A percentile compares a stretch with the other conserved stretches of the same genome.
phyloP scores from a whole-genome alignment of 1,140 invertebrate genomes.

The Pissodes strobi region DNA sequence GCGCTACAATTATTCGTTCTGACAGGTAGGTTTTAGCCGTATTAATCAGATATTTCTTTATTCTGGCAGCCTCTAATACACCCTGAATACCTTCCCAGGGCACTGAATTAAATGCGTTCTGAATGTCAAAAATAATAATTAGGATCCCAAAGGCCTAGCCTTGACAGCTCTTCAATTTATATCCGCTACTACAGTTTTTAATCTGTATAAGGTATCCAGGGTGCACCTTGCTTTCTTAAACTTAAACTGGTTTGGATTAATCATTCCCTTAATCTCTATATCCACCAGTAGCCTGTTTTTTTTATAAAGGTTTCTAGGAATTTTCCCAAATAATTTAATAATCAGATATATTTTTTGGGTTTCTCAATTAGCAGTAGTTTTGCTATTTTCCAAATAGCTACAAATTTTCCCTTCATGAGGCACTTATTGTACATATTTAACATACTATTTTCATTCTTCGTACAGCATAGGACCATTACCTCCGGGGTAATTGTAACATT shows the following conservation, averaged over 20 bases:
- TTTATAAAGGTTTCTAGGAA: slow-evolving; percentile 33
- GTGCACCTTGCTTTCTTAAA: slow-evolving; percentile 38
- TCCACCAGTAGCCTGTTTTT: slow-evolving; percentile 14
- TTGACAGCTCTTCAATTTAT: slow-evolving; percentile 29
- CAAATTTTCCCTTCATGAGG: slow-evolving; percentile 23
- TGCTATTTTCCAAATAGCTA: slow-evolving; percentile 31
- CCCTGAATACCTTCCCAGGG: slow-evolving; percentile 26
- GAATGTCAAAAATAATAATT: slow-evolving; percentile 35
- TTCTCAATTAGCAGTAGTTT: slow-evolving; percentile 29
- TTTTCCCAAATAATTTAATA: slow-evolving; percentile 33
- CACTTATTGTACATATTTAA: too few relatives aligned
- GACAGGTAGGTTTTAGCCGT: slow-evolving; percentile 18
- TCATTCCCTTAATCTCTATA: slow-evolving; percentile 18
- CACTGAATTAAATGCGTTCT: slow-evolving; percentile 41
- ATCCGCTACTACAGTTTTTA: slow-evolving; percentile 31
- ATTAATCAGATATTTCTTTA: slow-evolving; percentile 13
- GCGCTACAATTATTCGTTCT: slow-evolving; percentile 9
- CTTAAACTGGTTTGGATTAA: slow-evolving; percentile 34
- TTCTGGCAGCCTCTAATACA: background rate
- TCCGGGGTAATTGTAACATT: too few relatives aligned
- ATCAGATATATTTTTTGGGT: slow-evolving; percentile 35
- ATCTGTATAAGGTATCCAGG: slow-evolving; percentile 22
- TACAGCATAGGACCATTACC: too few relatives aligned
- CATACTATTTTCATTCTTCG: too few relatives aligned
- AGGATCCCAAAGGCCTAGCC: slow-evolving; percentile 22